Evolutionary conservation across 2,113 vertebrate genomes (phyloP), one percentile per base, ranked within the genome.

Genomic region (Petromus typicus): DNA sequence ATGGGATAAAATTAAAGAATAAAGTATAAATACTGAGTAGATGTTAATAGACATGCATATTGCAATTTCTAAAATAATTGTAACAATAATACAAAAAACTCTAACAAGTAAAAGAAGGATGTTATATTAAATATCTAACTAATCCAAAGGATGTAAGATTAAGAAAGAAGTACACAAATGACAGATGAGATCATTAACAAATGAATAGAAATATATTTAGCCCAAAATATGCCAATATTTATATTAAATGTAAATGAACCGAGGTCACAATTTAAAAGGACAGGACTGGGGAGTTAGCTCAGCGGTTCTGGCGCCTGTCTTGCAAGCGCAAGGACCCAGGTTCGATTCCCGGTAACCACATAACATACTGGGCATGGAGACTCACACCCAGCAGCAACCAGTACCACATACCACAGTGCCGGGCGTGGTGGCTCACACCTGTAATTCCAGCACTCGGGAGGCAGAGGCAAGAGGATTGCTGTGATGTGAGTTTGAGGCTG

Each of bases 201-300:
- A 54, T 22, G 61, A 84, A 84, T 6, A 92, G 66, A 85, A 92
- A 64, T 32, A 64, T 54, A 25, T 18, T 48, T 22, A 84, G 83
- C 45, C 43, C 25, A 64, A 85, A 48, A 43, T 9, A 71, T 32
- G 57, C n/a, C 20, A 76, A 56, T 40, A 51, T 84, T 75, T 84
- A 63, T 4, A 63, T 61, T 76, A 92, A 85, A 64, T 85, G 13
- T 64, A 92, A 54, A 92, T 54, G 71, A 91, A 91, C 56, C 63
- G 45, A 61, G 37, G n/a, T n/a, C 32, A 43, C 32, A 34, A n/a
- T 51, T 13, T 78, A 64, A n/a, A n/a, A n/a, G n/a, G n/a, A n/a
- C n/a, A n/a, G n/a, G n/a, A n/a, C n/a, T n/a, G n/a, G n/a, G n/a
- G n/a, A n/a, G n/a, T n/a, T n/a, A n/a, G n/a, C n/a, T n/a, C n/a